phyloP scores from a whole-genome alignment of 2,113 vertebrate genomes.

The Engraulis encrasicolus region DNA sequence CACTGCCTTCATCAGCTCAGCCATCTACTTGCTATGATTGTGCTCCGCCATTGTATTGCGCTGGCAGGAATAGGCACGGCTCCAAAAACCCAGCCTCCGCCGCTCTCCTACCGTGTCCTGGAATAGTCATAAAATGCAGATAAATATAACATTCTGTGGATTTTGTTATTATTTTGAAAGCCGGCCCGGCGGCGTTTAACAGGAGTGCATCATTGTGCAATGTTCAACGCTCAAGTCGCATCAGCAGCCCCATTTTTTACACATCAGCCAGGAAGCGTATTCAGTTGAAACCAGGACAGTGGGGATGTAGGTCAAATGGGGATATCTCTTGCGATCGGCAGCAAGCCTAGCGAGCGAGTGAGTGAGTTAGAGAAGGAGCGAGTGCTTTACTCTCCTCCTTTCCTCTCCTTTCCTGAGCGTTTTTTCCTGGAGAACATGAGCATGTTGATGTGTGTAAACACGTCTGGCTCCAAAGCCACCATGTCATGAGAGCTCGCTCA shows the following conservation, averaged over 20 bases:
- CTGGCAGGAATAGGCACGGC: neutral
- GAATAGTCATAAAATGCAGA: neutral
- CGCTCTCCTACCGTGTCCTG: neutral
- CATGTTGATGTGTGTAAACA: neutral
- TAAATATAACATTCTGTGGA: neutral
- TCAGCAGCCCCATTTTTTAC: neutral
- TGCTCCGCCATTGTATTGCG: neutral
- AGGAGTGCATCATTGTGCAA: neutral
- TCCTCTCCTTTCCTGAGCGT: neutral
- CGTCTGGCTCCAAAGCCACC: neutral
- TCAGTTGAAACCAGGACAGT: neutral
- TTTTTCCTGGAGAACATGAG: neutral
- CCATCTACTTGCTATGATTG: neutral
- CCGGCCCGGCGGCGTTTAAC: neutral
- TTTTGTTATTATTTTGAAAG: neutral
- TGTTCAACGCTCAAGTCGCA: neutral
- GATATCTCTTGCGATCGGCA: neutral
- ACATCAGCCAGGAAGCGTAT: neutral
- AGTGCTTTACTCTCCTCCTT: no score
- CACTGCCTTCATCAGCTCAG: no score
- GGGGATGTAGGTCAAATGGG: constrained; percentile 8
- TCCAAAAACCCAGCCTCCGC: neutral
- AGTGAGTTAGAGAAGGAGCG: no score
- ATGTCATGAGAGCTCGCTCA: neutral
- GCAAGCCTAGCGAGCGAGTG: no score